These are phyloP conservation scores for Atrina japonica DNA, from an alignment of 2,888 invertebrate species.

Conservation along the genomic window DNA sequence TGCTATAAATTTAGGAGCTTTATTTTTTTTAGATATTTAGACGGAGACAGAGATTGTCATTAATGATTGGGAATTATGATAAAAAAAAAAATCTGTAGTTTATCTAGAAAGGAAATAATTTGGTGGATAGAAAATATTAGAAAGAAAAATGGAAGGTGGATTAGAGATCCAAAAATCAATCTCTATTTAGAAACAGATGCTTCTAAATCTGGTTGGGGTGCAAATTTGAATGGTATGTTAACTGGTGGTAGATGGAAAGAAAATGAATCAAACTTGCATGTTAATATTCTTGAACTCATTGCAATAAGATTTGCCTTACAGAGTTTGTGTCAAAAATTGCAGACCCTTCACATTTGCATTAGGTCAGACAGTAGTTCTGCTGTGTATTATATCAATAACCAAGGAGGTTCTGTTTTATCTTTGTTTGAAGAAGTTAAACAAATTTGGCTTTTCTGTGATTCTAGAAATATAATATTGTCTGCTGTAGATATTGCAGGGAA, in stretches of 20 bases:
- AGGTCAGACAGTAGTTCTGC: constrained; percentile 38
- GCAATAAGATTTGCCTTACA: constrained; percentile 35
- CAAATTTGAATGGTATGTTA: not conserved
- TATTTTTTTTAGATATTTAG: constrained; percentile 16
- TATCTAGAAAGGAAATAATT: constrained; percentile 15
- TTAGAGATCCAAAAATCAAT: constrained; percentile 18
- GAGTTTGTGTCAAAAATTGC: constrained; percentile 17
- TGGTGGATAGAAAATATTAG: constrained; percentile 34
- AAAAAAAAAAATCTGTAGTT: not conserved
- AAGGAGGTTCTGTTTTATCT: constrained; percentile 33
- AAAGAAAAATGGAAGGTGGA: constrained; percentile 32
- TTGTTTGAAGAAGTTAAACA: not conserved
- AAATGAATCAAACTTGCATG: constrained; percentile 17
- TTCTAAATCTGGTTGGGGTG: constrained; percentile 30
- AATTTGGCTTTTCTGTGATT: constrained; percentile 20
- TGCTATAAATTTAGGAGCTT: constrained; percentile 4
- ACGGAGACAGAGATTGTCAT: not conserved
- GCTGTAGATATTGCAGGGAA: constrained; percentile 34
- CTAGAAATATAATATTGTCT: constrained; percentile 12
- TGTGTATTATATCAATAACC: constrained; percentile 39
- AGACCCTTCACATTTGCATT: constrained; percentile 27
- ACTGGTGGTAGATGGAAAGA: constrained; percentile 34
- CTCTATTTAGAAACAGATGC: constrained; percentile 34
- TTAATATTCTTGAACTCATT: constrained; percentile 42
- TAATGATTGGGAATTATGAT: constrained; percentile 1